Base-by-base conservation (phyloP, 2,113 vertebrate genomes). In the Neodon shergylaensis region DNA sequence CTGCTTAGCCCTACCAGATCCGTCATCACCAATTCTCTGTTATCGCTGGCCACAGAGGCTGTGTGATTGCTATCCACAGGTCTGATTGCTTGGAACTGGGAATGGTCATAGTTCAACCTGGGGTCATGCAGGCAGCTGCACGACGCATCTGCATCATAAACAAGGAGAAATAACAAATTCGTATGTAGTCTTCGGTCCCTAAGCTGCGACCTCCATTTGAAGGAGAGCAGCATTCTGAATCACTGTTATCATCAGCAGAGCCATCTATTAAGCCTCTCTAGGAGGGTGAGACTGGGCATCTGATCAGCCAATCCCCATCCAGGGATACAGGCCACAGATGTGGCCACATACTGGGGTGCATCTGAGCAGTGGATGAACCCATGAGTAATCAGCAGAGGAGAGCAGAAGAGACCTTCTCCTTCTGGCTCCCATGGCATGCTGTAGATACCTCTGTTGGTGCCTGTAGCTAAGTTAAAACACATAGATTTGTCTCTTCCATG, bases 181-280 rank as follows among this genome's bases (percentile, higher is more conserved):
- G 42, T 78, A 33, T n/a, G 63, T 44, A 61, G 81, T 94, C 47
- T 78, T 88, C 52, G 5, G 49, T 82, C 84, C 58, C 42, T 42
- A 81, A 81, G 81, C 76, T 63, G 61, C 65, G 88, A 91, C 83
- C 49, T 92, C 39, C 21, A 33, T 33, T 79, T 76, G 16, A 61
- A 95, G 94, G 83, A 95, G 92, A 85, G 77, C 17, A 44, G 31
- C 88, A 91, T 88, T 88, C 76, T 95, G 94, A 91, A 86, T 63
- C 85, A 86, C 9, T 9, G 0, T 78, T 87, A 82, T 72, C 81
- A 73, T 28, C 54, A 73, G 74, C 16, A 17, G 11, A 65, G 63
- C 22, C 28, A 73, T 77, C 10, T n/a, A 77, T 72, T 44, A 78
- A 52, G 74, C 28, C 10, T 78, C 63, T 73, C 10, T 26, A 78